Base-by-base conservation (phyloP, 2,888 invertebrate genomes). In the Anodontia alba region DNA sequence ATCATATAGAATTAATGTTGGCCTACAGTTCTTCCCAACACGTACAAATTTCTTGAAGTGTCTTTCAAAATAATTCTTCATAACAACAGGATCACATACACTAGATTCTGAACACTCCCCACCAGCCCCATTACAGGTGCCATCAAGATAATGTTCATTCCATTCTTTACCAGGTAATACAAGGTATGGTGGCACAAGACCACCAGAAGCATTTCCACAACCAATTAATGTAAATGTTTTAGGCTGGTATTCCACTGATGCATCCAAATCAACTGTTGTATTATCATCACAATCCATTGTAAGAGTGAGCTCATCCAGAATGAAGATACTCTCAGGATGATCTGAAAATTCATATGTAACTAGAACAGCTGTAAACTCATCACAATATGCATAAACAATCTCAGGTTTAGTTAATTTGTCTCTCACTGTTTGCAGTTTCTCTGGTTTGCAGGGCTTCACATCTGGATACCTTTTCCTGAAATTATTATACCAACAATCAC, bases 201-300 rank as follows among this genome's bases (percentile, higher is more conserved):
- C 23, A n/a, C 62, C 62, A n/a, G 62, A 17, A 20, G 62, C 62
- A 62, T 62, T 62, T 1, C 23, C 62, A 62, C 62, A 62, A 3
- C 33, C 62, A 62, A 62, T 62, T 33, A 62, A 23, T 3, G 62
- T 62, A 17, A 62, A 31, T 1, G 31, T 33, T 1, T 31, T 10
- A 2, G 1, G 33, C 2, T 23, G 17, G 5, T n/a, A 17, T 15
- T 17, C 62, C 5, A 17, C 2, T 10, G 5, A 5, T 29, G 54
- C 26, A 38, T 38, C 38, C n/a, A n/a, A n/a, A 10, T 23, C 29
- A 10, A 10, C 57, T 26, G 57, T 57, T 7, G 5, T 20, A 15
- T 8, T 17, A 2, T 8, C 17, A 5, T 31, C 62, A 62, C 20
- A 8, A 33, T 33, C 23, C 33, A 62, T 31, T 33, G 5, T 3